Percentiles rank a stretch among this genome's conserved stretches.
Conservation (phyloP, 2,888 invertebrate genomes). For the Zeuzera pyrina region DNA sequence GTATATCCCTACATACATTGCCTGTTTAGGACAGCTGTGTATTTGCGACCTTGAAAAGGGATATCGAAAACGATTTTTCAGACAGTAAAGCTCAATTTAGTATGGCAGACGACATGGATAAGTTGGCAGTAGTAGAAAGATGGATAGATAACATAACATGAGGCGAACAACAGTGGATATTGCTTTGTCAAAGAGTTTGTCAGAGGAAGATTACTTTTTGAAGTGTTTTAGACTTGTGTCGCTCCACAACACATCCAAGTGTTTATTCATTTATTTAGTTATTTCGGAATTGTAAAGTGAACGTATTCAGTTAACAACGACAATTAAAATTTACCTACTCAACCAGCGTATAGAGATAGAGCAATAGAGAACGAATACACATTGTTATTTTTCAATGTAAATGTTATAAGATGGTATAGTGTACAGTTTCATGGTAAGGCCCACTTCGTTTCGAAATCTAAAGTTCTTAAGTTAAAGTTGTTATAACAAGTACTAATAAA, state of each 20-base stretch:
- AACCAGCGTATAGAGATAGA: too few species aligned
- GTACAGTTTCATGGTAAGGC: too few species aligned
- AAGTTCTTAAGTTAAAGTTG: too few species aligned
- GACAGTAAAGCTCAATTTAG: conserved; percentile 2
- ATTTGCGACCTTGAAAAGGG: neutral
- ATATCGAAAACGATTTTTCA: neutral
- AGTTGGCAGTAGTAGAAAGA: neutral
- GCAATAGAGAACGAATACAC: too few species aligned
- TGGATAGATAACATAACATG: conserved; percentile 7
- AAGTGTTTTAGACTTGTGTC: conserved; percentile 12
- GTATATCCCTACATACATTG: conserved; percentile 5
- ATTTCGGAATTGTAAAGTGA: too few species aligned
- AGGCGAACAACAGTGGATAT: conserved; percentile 17
- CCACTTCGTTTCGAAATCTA: too few species aligned
- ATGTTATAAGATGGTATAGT: too few species aligned
- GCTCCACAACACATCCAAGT: neutral
- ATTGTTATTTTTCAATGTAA: too few species aligned
- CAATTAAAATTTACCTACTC: too few species aligned
- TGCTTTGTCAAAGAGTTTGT: conserved; percentile 20
- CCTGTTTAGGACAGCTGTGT: conserved; percentile 1
- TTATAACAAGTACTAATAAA: too few species aligned
- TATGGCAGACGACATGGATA: neutral
- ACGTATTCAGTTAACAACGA: too few species aligned
- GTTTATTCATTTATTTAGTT: too few species aligned
- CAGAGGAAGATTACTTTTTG: conserved; percentile 19